Evolutionary conservation across 2,797 vertebrate species (phyloP), one percentile per base, ranked within the genome.

Genomic region (Pampus argenteus): DNA sequence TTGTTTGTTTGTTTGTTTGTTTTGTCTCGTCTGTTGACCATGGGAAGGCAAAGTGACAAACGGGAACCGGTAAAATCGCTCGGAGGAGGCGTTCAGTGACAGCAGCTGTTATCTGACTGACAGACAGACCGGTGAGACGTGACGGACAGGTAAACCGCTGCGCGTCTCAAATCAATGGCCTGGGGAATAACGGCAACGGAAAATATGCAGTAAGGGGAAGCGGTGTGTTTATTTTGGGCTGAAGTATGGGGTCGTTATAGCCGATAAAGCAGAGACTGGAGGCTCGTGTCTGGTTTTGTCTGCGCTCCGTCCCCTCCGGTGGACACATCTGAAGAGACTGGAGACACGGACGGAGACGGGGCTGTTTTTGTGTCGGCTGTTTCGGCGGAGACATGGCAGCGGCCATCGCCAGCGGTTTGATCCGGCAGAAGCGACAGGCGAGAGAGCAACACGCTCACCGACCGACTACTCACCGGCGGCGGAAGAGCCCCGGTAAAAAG

Each of bases 341-440:
- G 88, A 81, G 84, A 87, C 80, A 38, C 75, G 85, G 79, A 87
- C 79, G 86, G 88, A 82, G 79, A 79, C 85, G 5, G 66, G 75
- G 71, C 55, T 81, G 75, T 17, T 51, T 78, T 71, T 45, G 82
- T 44, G 74, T 80, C 66, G 74, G 69, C 76, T 77, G 60, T 71
- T 72, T 54, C 78, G 86, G 79, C 74, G 80, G 84, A 91, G 94
- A 94, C 93, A 97, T 98, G 97, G 97, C 97, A 90, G 97, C 97
- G 80, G 97, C 97, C 81, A 98, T 98, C 66, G 97, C 97, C 93
- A 97, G 96, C 93, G 96, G 96, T 89, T 95, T 97, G 95, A 97
- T 98, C 95, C 96, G 96, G 57, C 96, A 98, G 94, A 97, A 97
- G 94, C 95, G 97, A 63, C 96, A 97, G 90, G 97, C 96, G 84